phyloP scores from a whole-genome alignment of 2,113 vertebrate species.

The Hoplias malabaricus region DNA sequence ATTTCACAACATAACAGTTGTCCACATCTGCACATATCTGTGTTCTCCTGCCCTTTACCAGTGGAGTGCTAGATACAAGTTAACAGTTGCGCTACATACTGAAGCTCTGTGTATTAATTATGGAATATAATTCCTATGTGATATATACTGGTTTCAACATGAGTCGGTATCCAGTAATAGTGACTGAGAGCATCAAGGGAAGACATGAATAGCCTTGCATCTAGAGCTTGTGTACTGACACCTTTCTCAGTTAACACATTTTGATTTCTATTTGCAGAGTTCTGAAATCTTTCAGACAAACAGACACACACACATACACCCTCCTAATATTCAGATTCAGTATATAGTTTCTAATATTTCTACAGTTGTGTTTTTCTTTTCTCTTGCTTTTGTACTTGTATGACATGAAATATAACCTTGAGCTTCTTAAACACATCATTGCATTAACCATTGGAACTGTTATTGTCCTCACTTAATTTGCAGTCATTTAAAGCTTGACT shows the following conservation, averaged over 20 bases:
- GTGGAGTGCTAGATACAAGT: slow-evolving; percentile 20
- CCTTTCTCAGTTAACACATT: slow-evolving; percentile 12
- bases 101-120: background rate
- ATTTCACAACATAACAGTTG: too few species aligned
- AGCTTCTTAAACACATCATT: background rate
- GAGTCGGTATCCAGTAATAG: background rate
- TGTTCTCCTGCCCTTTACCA: too few species aligned
- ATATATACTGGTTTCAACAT: background rate
- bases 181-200: background rate
- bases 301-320: background rate
- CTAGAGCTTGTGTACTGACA: slow-evolving; percentile 8
- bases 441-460: background rate
- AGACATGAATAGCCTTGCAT: background rate
- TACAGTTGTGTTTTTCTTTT: background rate
- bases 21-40: too few species aligned
- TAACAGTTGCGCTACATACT: background rate
- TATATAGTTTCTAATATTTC: background rate
- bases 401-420: background rate
- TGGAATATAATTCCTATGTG: background rate
- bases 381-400: background rate
- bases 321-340: background rate
- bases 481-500: background rate
- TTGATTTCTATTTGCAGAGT: background rate
- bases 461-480: background rate
- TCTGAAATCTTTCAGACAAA: slow-evolving; percentile 16